A percentile compares a stretch with the other conserved stretches of the same genome.
Conservation (phyloP, 2,888 invertebrate genomes). For the Scelioninae gen. 1 region DNA sequence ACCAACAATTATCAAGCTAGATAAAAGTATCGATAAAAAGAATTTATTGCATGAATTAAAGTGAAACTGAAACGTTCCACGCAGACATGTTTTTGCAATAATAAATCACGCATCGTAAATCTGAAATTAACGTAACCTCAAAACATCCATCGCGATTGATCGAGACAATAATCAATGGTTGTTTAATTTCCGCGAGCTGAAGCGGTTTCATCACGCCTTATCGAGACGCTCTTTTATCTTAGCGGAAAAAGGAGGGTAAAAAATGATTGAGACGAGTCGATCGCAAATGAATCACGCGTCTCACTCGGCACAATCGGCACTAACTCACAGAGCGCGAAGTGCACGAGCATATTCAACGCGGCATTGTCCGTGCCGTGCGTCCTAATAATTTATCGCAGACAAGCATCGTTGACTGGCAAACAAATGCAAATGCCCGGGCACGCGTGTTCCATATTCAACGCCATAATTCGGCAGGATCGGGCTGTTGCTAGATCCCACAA, state of each 20-base stretch:
- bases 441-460: slow-evolving; percentile 66
- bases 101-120: slow-evolving; percentile 10
- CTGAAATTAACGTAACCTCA: slow-evolving; percentile 10
- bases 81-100: not conserved
- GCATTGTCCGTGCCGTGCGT: slow-evolving; percentile 51
- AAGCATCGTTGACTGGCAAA: slow-evolving; percentile 60
- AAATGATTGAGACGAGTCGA: slow-evolving; percentile 47
- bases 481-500: slow-evolving; percentile 31
- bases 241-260: slow-evolving; percentile 8
- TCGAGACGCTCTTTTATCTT: not conserved
- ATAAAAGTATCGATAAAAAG: too few species aligned
- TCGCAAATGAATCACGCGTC: slow-evolving; percentile 57
- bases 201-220: slow-evolving; percentile 28
- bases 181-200: slow-evolving; percentile 33
- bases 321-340: slow-evolving; percentile 49
- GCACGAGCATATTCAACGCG: slow-evolving; percentile 54
- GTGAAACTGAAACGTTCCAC: not conserved
- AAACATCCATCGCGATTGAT: slow-evolving; percentile 10
- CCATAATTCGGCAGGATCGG: slow-evolving; percentile 58
- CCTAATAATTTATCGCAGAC: slow-evolving; percentile 62
- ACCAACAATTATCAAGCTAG: too few species aligned
- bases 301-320: slow-evolving; percentile 43
- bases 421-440: slow-evolving; percentile 61
- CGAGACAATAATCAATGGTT: slow-evolving; percentile 3
- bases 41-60: too few species aligned